Conservation (phyloP, 2,797 vertebrate genomes). For the Coracias cyanogaster region DNA sequence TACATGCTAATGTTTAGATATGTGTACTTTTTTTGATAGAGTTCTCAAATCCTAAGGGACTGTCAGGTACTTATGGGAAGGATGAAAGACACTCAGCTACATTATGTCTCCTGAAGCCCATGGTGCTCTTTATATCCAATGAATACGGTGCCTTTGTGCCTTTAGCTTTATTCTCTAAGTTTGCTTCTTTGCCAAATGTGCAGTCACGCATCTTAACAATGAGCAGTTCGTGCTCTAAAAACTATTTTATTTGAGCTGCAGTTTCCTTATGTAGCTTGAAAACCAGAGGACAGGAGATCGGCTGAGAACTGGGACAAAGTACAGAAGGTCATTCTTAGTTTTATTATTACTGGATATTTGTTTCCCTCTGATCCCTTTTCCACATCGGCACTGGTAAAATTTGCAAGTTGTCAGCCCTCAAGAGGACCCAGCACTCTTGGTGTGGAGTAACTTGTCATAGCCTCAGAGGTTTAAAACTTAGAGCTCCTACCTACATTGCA, state of each 20-base stretch:
- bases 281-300: background rate
- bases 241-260: constrained; percentile 19
- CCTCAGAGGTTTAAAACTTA: background rate
- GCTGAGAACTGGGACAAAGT: background rate
- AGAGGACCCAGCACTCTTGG: background rate
- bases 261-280: constrained; percentile 15
- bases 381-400: background rate
- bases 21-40: background rate
- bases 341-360: background rate
- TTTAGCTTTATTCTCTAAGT: constrained; percentile 35
- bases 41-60: background rate
- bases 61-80: background rate
- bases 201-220: constrained; percentile 50
- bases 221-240: constrained; percentile 17
- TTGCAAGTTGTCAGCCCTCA: background rate
- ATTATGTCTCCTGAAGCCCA: constrained; percentile 7
- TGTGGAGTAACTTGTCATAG: background rate
- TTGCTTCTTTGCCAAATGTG: constrained; percentile 47
- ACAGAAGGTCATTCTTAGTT: background rate
- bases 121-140: background rate
- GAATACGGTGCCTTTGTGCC: background rate
- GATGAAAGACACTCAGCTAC: background rate
- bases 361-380: background rate
- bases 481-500: background rate
- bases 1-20: background rate